Percentiles rank a stretch among this genome's conserved stretches.
These are phyloP conservation scores for Biston betularia DNA, from an alignment of 2,888 invertebrate genomes.

Conservation along the genomic window DNA sequence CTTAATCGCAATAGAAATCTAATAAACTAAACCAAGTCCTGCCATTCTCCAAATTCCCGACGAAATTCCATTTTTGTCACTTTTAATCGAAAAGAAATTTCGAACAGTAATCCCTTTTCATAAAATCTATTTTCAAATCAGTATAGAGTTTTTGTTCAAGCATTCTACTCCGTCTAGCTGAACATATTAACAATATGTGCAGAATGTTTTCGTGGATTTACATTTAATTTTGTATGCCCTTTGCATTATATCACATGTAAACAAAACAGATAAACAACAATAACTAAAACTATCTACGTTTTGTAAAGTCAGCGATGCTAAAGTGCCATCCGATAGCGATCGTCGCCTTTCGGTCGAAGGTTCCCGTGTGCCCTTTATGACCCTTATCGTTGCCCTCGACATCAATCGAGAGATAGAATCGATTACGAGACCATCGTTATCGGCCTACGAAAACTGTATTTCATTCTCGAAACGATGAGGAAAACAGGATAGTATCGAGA, in stretches of 20 bases:
- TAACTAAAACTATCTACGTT: slow-evolving; percentile 17
- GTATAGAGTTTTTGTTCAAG: background rate
- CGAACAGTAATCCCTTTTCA: background rate
- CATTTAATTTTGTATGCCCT: background rate
- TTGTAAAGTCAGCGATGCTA: slow-evolving; percentile 31
- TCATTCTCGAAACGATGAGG: slow-evolving; percentile 24
- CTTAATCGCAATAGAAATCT: too few species aligned
- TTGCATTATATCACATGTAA: background rate
- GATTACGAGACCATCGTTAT: slow-evolving; percentile 33
- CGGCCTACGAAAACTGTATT: slow-evolving; percentile 26
- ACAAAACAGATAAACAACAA: slow-evolving; percentile 26
- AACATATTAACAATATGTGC: too few species aligned
- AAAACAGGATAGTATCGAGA: slow-evolving; percentile 10
- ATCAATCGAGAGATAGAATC: slow-evolving; percentile 36
- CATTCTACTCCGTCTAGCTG: too few species aligned
- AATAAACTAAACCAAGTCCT: too few species aligned
- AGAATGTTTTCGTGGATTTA: background rate
- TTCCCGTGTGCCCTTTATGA: slow-evolving; percentile 35
- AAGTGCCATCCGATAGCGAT: slow-evolving; percentile 21
- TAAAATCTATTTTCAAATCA: background rate
- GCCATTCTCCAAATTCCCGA: too few species aligned
- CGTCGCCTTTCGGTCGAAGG: slow-evolving; percentile 17
- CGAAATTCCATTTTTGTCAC: too few species aligned
- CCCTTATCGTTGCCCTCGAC: slow-evolving; percentile 32
- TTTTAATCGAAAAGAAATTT: too few species aligned